These are phyloP conservation scores for Tauraco erythrolophus DNA, from an alignment of 2,113 vertebrate genomes.

Conservation along the genomic window DNA sequence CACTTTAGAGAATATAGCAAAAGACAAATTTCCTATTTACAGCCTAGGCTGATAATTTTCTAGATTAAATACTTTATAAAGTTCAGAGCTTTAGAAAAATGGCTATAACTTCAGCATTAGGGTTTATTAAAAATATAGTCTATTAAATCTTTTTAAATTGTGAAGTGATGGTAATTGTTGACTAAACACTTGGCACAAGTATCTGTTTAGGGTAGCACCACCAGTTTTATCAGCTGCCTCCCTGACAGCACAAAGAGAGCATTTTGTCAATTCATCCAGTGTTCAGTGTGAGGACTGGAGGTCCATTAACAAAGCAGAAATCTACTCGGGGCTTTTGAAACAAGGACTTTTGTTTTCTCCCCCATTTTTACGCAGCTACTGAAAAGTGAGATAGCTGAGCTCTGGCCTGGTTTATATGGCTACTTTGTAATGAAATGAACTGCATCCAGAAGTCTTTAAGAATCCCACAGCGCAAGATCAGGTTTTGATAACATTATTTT, in stretches of 20 bases:
- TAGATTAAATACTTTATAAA: not conserved
- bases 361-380: not conserved
- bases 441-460: not conserved
- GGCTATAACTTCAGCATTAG: not conserved
- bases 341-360: slow-evolving; percentile 9
- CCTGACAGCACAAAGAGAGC: slow-evolving; percentile 20
- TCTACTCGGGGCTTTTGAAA: not conserved
- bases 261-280: not conserved
- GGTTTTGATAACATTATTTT: not conserved
- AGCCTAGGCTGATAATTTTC: not conserved
- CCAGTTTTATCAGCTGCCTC: slow-evolving; percentile 26
- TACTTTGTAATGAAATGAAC: not conserved
- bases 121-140: not conserved
- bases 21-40: not conserved
- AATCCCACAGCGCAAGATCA: not conserved
- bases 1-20: not conserved
- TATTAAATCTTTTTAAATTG: not conserved
- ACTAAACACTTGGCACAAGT: not conserved
- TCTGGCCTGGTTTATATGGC: not conserved
- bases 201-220: not conserved
- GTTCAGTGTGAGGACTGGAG: not conserved
- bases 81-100: not conserved
- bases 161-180: not conserved
- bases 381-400: not conserved
- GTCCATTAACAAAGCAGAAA: slow-evolving; percentile 9